phyloP scores from a whole-genome alignment of 2,113 vertebrate genomes.

The Urocynchramus pylzowi region DNA sequence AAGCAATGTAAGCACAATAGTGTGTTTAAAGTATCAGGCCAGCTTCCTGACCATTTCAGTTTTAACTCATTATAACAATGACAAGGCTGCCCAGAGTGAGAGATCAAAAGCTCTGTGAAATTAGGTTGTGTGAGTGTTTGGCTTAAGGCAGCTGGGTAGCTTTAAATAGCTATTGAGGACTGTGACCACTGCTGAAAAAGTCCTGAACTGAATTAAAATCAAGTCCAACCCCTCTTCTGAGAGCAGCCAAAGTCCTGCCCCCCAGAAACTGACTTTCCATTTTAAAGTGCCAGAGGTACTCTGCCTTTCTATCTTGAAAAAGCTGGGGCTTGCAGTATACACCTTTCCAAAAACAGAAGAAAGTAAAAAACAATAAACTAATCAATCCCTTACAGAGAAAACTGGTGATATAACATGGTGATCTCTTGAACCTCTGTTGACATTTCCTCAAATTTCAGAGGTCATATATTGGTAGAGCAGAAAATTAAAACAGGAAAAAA shows the following conservation, averaged over 20 bases:
- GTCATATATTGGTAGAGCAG: neutral
- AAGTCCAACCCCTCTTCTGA: neutral
- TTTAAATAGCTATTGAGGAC: neutral
- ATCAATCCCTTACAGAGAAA: neutral
- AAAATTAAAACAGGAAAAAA: neutral
- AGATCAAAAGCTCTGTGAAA: conserved; percentile 26
- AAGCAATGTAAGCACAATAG: accelerated
- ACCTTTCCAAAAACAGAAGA: neutral
- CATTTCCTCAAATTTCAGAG: neutral
- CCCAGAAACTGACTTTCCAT: neutral
- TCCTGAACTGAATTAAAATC: neutral
- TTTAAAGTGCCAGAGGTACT: neutral
- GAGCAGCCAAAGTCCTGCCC: neutral
- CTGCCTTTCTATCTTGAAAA: neutral
- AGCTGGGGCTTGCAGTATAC: neutral
- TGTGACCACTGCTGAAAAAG: neutral
- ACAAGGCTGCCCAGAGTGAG: neutral
- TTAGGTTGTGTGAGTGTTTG: neutral
- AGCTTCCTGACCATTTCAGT: neutral
- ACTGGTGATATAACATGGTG: neutral
- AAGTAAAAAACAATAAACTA: neutral
- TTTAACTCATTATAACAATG: neutral
- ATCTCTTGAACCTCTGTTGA: neutral
- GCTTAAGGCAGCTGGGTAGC: neutral
- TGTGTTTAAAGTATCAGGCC: neutral